A percentile compares a stretch with the other conserved stretches of the same genome.
These are phyloP conservation scores for Sitta carolinensis DNA, from an alignment of 2,797 vertebrate genomes.

Conservation along the genomic window DNA sequence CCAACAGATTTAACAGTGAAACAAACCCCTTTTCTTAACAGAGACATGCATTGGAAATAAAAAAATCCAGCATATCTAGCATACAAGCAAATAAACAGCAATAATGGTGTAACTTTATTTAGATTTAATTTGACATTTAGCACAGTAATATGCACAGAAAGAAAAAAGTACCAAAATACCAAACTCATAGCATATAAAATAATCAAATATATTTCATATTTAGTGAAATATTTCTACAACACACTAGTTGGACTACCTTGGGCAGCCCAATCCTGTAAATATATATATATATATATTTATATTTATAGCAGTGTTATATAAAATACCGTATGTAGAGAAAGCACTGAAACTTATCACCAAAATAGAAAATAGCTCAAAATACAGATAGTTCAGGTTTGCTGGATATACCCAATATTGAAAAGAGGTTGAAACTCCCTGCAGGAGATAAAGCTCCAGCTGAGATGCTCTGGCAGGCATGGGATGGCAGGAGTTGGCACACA, in stretches of 20 bases:
- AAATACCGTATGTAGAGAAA: slow-evolving; percentile 61
- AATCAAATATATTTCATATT: slow-evolving; percentile 41
- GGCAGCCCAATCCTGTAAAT: slow-evolving; percentile 26
- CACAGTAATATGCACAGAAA: slow-evolving; percentile 67
- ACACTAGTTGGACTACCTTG: slow-evolving; percentile 24
- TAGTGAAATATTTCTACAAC: slow-evolving; percentile 58
- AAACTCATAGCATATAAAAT: slow-evolving; percentile 58
- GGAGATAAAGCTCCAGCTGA: slow-evolving; percentile 13
- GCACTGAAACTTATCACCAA: slow-evolving; percentile 53
- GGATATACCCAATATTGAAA: slow-evolving; percentile 36
- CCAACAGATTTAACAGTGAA: not conserved
- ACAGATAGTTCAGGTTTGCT: slow-evolving; percentile 20
- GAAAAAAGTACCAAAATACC: slow-evolving; percentile 69
- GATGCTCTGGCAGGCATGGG: not conserved
- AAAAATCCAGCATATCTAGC: not conserved
- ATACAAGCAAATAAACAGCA: slow-evolving; percentile 14
- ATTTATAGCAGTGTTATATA: slow-evolving; percentile 50
- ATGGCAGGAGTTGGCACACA: not conserved
- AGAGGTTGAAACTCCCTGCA: slow-evolving; percentile 35
- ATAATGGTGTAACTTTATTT: slow-evolving; percentile 67
- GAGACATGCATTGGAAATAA: not conserved
- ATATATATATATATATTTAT: not conserved
- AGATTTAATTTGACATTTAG: slow-evolving; percentile 65
- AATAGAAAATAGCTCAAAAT: slow-evolving; percentile 72
- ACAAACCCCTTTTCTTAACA: not conserved